Percentiles rank a stretch among this genome's conserved stretches.
Conservation (phyloP, 2,888 invertebrate species). For the Athalia cordata region DNA sequence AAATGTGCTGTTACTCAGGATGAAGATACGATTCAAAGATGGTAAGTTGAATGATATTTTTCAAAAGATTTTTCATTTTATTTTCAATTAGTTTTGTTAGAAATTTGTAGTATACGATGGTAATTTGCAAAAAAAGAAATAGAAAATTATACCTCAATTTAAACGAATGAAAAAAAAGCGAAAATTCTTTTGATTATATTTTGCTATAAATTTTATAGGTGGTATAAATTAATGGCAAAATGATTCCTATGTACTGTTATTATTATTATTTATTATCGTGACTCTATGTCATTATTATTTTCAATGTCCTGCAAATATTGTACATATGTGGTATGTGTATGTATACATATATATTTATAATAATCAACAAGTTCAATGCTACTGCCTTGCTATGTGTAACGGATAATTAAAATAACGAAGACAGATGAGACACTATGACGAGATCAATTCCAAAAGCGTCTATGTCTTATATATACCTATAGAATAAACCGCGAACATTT, state of each 20-base stretch:
- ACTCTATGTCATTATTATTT: too few species aligned
- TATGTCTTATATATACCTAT: background rate
- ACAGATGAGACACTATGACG: slow-evolving; percentile 22
- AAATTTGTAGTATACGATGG: background rate
- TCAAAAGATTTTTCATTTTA: background rate
- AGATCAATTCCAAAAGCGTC: slow-evolving; percentile 14
- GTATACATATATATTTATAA: background rate
- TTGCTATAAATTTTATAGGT: too few species aligned
- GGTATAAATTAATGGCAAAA: too few species aligned
- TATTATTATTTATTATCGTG: too few species aligned
- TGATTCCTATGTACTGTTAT: too few species aligned
- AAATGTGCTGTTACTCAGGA: slow-evolving; percentile 4
- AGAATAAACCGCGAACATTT: background rate
- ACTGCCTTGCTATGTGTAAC: background rate
- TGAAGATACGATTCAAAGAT: slow-evolving; percentile 22
- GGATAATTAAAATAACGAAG: slow-evolving; percentile 23
- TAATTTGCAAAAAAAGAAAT: too few species aligned
- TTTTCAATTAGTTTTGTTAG: background rate
- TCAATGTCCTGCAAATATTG: background rate
- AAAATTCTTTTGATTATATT: background rate
- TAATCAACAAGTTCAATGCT: slow-evolving; percentile 1
- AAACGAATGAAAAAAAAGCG: too few species aligned
- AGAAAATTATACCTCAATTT: too few species aligned
- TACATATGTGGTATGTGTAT: background rate
- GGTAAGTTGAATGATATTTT: slow-evolving; percentile 2